Evolutionary conservation across 2,888 invertebrate genomes (phyloP), one percentile per base, ranked within the genome.

Genomic region (Idaea dimidiata): DNA sequence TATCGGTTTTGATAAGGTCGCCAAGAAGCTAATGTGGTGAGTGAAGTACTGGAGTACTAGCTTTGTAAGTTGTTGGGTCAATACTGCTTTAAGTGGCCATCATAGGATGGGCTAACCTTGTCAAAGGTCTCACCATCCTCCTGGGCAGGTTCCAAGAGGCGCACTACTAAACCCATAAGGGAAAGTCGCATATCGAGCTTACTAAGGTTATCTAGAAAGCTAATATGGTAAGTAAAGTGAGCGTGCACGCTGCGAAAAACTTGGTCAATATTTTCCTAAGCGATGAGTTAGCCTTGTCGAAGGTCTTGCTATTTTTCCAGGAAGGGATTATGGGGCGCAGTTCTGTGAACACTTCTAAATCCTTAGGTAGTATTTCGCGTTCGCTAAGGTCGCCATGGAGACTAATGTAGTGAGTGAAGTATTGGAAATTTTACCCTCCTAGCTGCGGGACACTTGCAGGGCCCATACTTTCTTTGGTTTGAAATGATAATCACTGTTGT

Each of bases 1-100:
- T 72, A 91, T 97, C 64, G 99, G 99, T 0, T 99, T 99, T 92
- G 99, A 99, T 0, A 99, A 98, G 91, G 99, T 98, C 55, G 99
- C 99, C 0, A 88, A 97, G 62, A 98, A 75, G 97, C 99, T 16
- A 97, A 98, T 95, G 97, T 96, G 87, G 98, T 98, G 83, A 93
- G 95, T 91, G 24, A 24, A 24, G 24, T 24, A 24, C 24, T 24
- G 24, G 24, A 24, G 24, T 24, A 24, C 5, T 24, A 5, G 5
- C 24, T 24, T 24, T 5, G 3, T 24, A n/a, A n/a, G n/a, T n/a
- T n/a, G n/a, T n/a, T n/a, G n/a, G 24, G 24, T 3, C 24, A 24
- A 24, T 24, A 24, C 24, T 24, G 1, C 24, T 5, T 24, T 24
- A 24, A 24, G 24, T 5, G 5, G 5, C 1, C 5, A 5, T 5